Percentiles rank a stretch among this genome's conserved stretches.
These are phyloP conservation scores for Seriola dumerili DNA, from an alignment of 2,113 vertebrate genomes.

Conservation along the genomic window DNA sequence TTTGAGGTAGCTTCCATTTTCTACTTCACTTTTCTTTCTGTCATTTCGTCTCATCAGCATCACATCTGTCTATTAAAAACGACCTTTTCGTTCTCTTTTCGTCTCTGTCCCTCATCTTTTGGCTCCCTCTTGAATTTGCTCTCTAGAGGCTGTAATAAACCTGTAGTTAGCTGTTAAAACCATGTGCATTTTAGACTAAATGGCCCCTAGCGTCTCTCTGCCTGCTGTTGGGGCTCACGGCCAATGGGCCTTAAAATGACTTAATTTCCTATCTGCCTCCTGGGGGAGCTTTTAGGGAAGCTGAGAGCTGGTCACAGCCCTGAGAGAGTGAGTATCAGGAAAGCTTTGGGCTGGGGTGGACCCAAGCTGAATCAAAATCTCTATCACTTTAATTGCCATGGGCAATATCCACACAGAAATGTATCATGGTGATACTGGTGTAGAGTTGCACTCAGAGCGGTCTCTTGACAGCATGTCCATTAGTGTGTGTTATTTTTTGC, in stretches of 20 bases:
- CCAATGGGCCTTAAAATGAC: conserved; percentile 81
- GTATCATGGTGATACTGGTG: neutral
- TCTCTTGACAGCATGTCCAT: conserved; percentile 1
- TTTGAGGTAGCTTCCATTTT: conserved; percentile 15
- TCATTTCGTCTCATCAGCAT: conserved; percentile 45
- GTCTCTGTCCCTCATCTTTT: conserved; percentile 45
- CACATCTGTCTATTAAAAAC: conserved; percentile 33
- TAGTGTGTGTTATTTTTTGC: conserved; percentile 3
- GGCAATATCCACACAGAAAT: conserved; percentile 8
- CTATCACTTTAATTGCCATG: conserved; percentile 30
- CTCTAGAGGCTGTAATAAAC: conserved; percentile 67
- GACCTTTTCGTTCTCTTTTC: conserved; percentile 36
- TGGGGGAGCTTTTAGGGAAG: conserved; percentile 69
- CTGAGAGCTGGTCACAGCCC: conserved; percentile 61
- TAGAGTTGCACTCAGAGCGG: neutral
- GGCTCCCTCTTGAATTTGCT: conserved; percentile 37
- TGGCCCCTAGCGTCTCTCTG: conserved; percentile 58
- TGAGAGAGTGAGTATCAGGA: conserved; percentile 57
- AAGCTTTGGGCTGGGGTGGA: conserved; percentile 39
- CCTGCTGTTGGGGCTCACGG: conserved; percentile 70
- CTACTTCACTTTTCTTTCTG: neutral
- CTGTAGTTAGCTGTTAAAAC: conserved; percentile 75
- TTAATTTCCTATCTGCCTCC: conserved; percentile 75
- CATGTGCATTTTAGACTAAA: conserved; percentile 72
- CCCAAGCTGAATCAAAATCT: conserved; percentile 47